A percentile compares a stretch with the other conserved stretches of the same genome.
These are phyloP conservation scores for Aphelocoma coerulescens DNA, from an alignment of 2,113 vertebrate genomes.

Conservation along the genomic window DNA sequence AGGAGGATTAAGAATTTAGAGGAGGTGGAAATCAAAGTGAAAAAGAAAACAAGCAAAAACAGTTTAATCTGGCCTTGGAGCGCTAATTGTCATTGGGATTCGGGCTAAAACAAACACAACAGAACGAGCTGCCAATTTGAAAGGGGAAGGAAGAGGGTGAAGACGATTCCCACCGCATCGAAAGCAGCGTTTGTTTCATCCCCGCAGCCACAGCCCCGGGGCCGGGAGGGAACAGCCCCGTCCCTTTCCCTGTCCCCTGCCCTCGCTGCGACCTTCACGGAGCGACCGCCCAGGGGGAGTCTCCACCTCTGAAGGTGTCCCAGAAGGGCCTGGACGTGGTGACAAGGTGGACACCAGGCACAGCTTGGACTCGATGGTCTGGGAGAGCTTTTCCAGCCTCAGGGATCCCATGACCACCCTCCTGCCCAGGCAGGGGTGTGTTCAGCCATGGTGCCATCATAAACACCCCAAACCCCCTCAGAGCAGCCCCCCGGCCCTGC, in stretches of 20 bases:
- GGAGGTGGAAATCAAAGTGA: constrained; percentile 48
- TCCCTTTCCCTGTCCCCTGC: neutral
- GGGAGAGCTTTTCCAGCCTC: neutral
- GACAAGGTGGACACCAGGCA: neutral
- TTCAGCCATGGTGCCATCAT: rapidly evolving
- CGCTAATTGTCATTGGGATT: constrained; percentile 7
- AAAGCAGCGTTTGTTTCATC: neutral
- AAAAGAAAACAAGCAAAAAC: constrained; percentile 38
- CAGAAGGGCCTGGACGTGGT: neutral
- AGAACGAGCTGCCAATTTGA: neutral
- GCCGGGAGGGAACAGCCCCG: neutral
- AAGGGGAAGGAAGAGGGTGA: constrained; percentile 25
- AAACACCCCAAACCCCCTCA: rapidly evolving
- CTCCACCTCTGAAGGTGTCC: neutral
- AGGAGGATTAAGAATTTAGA: constrained; percentile 51
- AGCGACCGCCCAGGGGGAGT: neutral
- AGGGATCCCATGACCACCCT: rapidly evolving
- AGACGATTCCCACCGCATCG: neutral
- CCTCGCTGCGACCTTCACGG: rapidly evolving
- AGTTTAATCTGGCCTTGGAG: constrained; percentile 19
- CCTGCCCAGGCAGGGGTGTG: rapidly evolving
- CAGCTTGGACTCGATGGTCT: rapidly evolving
- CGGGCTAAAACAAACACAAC: constrained; percentile 20
- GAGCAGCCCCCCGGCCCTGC: neutral
- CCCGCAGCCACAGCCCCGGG: neutral